A percentile compares a stretch with the other conserved stretches of the same genome.
phyloP scores from a whole-genome alignment of 2,888 invertebrate species.

The Hybos culiciformis region DNA sequence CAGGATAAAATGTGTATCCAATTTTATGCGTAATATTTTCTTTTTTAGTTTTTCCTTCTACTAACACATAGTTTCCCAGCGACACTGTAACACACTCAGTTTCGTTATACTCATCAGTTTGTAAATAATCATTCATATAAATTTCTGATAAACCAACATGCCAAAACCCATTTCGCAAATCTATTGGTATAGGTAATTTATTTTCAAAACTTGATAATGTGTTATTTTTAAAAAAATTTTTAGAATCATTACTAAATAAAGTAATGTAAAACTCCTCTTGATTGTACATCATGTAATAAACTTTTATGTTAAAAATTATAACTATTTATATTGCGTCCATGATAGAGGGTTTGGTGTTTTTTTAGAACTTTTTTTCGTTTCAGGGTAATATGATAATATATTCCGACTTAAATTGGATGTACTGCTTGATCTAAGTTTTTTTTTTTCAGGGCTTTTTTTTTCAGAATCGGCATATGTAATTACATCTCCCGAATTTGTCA shows the following conservation, averaged over 20 bases:
- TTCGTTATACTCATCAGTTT: background rate
- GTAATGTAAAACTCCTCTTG: background rate
- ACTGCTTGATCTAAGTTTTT: background rate
- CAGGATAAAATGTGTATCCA: background rate
- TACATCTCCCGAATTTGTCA: background rate
- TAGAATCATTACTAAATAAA: background rate
- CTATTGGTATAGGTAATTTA: background rate
- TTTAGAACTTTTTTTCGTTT: background rate
- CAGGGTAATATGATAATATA: background rate
- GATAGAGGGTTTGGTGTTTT: background rate
- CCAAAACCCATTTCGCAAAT: background rate
- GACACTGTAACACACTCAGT: background rate
- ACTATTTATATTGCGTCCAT: background rate
- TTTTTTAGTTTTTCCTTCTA: background rate
- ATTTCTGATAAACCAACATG: background rate
- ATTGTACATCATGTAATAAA: background rate
- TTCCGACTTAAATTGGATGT: background rate
- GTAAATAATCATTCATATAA: background rate
- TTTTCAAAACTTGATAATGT: too few species aligned
- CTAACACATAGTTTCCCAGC: background rate
- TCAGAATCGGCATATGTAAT: background rate
- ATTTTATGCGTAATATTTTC: background rate
- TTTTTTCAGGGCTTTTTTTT: background rate
- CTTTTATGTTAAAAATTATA: background rate
- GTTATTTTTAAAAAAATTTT: background rate